Conservation (phyloP, 2,888 invertebrate species). For the Melinaea marsaeus region DNA sequence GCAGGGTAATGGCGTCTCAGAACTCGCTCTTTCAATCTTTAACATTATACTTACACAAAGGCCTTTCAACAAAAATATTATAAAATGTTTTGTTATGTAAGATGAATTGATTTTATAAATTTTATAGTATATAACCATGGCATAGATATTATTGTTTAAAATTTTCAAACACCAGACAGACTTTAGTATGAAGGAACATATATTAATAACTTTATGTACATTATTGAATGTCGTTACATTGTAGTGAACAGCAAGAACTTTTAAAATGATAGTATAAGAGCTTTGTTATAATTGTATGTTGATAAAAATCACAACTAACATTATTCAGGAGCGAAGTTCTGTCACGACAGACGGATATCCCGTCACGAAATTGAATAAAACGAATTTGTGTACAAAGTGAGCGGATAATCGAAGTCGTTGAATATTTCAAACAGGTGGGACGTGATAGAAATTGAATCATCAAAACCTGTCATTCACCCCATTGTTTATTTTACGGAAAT, state of each 20-base stretch:
- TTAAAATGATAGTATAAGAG: background rate
- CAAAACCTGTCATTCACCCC: slow-evolving; percentile 27
- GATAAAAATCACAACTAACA: slow-evolving; percentile 15
- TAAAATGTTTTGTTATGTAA: no score
- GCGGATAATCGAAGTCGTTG: slow-evolving; percentile 70
- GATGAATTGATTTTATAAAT: no score
- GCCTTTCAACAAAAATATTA: no score
- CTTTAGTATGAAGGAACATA: no score
- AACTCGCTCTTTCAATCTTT: no score
- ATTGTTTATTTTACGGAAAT: slow-evolving; percentile 15
- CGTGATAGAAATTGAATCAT: slow-evolving; percentile 63
- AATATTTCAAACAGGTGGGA: slow-evolving; percentile 66
- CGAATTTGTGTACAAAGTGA: slow-evolving; percentile 68
- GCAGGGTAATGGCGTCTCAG: no score
- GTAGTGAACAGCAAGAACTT: background rate
- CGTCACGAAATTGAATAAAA: slow-evolving; percentile 62
- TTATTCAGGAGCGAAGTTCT: slow-evolving; percentile 16
- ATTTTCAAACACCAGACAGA: no score
- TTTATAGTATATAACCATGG: no score
- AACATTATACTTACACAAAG: no score
- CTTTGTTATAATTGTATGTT: background rate
- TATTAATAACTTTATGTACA: no score
- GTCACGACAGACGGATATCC: slow-evolving; percentile 23
- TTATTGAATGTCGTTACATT: background rate
- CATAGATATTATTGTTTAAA: no score